Conservation (phyloP, 2,888 invertebrate genomes). For the Ochlodes sylvanus region DNA sequence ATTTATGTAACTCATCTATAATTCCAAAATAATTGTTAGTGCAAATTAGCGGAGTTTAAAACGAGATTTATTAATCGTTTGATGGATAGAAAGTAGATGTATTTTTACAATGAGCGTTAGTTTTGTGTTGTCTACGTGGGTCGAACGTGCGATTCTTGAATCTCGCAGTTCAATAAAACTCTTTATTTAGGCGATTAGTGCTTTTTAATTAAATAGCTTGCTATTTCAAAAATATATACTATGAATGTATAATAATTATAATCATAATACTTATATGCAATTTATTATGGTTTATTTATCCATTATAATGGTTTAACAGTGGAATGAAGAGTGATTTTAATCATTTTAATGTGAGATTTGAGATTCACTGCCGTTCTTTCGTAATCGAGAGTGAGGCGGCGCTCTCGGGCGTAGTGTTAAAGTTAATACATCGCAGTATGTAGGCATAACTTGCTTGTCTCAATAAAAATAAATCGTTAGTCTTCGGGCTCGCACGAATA, state of each 20-base stretch:
- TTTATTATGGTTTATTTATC: no score
- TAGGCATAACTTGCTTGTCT: conserved; percentile 31
- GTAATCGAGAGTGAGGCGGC: conserved; percentile 6
- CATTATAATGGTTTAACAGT: no score
- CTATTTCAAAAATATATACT: no score
- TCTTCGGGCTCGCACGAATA: conserved; percentile 27
- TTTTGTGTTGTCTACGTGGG: conserved; percentile 7
- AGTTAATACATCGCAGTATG: conserved; percentile 22
- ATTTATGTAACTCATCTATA: conserved; percentile 12
- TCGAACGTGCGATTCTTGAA: background rate
- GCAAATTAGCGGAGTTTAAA: conserved; percentile 24
- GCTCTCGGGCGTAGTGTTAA: conserved; percentile 18
- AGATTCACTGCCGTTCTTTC: background rate
- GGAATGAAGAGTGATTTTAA: background rate
- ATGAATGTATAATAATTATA: no score
- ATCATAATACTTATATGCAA: no score
- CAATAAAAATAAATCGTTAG: conserved; percentile 18
- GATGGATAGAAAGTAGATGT: conserved; percentile 22
- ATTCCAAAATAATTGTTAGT: conserved; percentile 27
- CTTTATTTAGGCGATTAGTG: background rate
- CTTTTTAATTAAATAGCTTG: no score
- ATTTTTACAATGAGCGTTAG: conserved; percentile 30
- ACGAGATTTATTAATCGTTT: conserved; percentile 4
- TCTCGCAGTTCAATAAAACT: background rate
- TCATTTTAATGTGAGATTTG: background rate